Percentiles rank a stretch among this genome's conserved stretches.
phyloP scores from a whole-genome alignment of 2,888 invertebrate species.

The Epiblema foenella region DNA sequence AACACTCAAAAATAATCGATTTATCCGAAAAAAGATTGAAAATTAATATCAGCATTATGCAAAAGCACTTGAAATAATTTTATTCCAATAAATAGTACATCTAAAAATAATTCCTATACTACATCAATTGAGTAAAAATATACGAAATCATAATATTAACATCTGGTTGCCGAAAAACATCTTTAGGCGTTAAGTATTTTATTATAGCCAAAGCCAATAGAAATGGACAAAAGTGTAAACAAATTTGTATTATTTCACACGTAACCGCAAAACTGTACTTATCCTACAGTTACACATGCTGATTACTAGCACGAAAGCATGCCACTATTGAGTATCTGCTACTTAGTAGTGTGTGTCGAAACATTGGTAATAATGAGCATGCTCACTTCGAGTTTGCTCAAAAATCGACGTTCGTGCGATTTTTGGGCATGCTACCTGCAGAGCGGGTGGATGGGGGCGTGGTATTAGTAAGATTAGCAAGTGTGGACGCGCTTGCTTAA shows the following conservation, averaged over 20 bases:
- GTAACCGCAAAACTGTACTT: background rate
- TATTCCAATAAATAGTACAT: constrained; percentile 61
- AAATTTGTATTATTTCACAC: background rate
- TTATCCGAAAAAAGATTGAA: constrained; percentile 28
- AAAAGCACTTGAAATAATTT: constrained; percentile 38
- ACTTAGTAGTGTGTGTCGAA: too few species aligned
- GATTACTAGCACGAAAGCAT: too few species aligned
- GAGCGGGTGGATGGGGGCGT: too few species aligned
- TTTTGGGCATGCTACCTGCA: too few species aligned
- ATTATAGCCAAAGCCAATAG: background rate
- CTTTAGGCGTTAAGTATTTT: constrained; percentile 5
- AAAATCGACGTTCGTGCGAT: too few species aligned
- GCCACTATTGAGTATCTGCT: too few species aligned
- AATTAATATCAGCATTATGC: constrained; percentile 43
- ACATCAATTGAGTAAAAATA: constrained; percentile 47
- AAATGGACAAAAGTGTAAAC: background rate
- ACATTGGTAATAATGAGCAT: too few species aligned
- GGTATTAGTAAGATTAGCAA: too few species aligned
- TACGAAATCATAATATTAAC: background rate
- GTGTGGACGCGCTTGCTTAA: too few species aligned
- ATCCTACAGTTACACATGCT: too few species aligned
- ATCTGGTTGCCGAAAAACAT: constrained; percentile 1
- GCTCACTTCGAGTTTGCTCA: too few species aligned
- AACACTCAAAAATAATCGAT: constrained; percentile 16
- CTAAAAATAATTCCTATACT: constrained; percentile 54